These are phyloP conservation scores for Prionailurus viverrinus DNA, from an alignment of 2,113 vertebrate genomes.

Conservation along the genomic window DNA sequence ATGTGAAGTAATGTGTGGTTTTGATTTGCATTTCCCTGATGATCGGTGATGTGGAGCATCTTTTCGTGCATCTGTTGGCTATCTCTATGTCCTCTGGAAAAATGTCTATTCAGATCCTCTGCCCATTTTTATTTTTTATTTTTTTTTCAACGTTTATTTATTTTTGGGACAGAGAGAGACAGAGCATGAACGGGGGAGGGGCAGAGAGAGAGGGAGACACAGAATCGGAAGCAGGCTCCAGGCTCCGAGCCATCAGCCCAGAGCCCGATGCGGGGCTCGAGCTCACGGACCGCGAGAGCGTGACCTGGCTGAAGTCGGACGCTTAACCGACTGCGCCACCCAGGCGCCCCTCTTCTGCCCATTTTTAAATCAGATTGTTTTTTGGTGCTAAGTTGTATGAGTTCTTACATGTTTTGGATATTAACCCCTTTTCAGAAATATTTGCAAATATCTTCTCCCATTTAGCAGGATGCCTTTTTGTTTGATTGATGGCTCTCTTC, in stretches of 20 bases:
- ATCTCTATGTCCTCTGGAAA: background rate
- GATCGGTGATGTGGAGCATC: background rate
- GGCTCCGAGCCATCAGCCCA: no score
- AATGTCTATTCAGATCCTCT: background rate
- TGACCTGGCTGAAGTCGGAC: no score
- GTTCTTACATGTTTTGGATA: background rate
- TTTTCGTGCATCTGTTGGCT: background rate
- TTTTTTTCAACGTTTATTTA: no score
- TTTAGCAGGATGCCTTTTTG: background rate
- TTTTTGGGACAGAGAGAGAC: no score
- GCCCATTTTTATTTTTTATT: background rate
- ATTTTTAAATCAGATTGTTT: background rate
- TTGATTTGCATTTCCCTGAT: background rate
- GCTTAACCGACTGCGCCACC: no score
- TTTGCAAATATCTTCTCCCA: background rate
- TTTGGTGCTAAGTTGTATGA: background rate
- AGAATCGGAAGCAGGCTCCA: no score
- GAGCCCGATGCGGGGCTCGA: no score
- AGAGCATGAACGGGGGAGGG: no score
- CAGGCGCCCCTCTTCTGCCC: background rate
- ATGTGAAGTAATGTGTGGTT: background rate
- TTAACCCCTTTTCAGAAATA: background rate
- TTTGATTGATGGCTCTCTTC: background rate
- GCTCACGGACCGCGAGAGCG: no score
- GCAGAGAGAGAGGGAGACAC: no score